phyloP scores from a whole-genome alignment of 2,113 vertebrate genomes.

The Gymnarchus niloticus region DNA sequence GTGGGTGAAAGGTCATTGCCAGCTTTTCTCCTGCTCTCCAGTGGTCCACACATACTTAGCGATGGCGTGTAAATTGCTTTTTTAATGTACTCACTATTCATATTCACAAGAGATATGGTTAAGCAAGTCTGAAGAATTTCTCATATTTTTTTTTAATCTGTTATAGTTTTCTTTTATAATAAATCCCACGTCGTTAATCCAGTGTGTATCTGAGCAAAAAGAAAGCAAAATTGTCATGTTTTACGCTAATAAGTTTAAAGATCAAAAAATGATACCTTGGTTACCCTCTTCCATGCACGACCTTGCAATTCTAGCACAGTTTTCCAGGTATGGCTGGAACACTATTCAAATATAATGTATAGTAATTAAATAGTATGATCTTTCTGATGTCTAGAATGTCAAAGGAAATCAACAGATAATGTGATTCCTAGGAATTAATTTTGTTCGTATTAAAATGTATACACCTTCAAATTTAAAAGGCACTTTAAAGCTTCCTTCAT shows the following conservation, averaged over 20 bases:
- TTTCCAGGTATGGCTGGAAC: not conserved
- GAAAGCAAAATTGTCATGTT: not conserved
- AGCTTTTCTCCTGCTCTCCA: not conserved
- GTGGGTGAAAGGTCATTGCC: not conserved
- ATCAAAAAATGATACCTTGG: not conserved
- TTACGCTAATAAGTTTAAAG: not conserved
- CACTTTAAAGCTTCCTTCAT: conserved; percentile 4
- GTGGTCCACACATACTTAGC: not conserved
- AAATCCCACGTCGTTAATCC: not conserved
- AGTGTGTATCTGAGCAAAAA: not conserved
- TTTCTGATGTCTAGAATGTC: not conserved
- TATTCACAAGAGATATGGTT: not conserved
- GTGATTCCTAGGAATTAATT: not conserved
- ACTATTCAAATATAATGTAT: not conserved
- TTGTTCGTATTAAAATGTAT: not conserved
- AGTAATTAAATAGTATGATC: not conserved
- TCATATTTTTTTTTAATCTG: not conserved
- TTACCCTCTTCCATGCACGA: not conserved
- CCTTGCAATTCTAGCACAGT: not conserved
- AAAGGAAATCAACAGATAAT: not conserved
- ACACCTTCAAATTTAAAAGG: not conserved
- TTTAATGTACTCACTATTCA: not conserved
- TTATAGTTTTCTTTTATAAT: not conserved
- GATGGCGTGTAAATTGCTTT: not conserved
- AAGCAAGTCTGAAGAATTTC: not conserved